phyloP scores from a whole-genome alignment of 2,888 invertebrate species.

The Arctia plantaginis region DNA sequence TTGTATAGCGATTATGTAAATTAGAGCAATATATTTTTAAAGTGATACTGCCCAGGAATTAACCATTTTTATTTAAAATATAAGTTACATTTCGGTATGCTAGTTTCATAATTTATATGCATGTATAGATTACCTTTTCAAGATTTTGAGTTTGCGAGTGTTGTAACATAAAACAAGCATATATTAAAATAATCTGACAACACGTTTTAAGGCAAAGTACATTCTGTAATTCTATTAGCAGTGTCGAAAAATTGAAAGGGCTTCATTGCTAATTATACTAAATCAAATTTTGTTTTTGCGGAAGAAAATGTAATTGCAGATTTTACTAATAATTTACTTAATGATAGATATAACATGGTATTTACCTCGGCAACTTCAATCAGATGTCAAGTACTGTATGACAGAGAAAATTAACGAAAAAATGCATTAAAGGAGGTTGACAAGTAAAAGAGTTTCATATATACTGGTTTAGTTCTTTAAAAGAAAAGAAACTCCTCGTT shows the following conservation, averaged over 20 bases:
- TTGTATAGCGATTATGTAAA: no score
- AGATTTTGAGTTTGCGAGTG: neutral
- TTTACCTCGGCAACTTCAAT: neutral
- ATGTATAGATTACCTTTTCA: slow-evolving; percentile 13
- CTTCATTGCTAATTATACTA: neutral
- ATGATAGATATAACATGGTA: no score
- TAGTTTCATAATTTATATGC: no score
- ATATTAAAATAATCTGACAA: slow-evolving; percentile 34
- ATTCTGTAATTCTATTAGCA: neutral
- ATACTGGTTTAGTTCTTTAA: no score
- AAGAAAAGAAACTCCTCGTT: no score
- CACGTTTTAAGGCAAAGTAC: slow-evolving; percentile 22
- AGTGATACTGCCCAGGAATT: no score
- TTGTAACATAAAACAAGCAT: slow-evolving; percentile 13
- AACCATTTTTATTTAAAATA: no score
- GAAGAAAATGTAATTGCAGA: neutral
- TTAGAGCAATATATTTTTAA: no score
- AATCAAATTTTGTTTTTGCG: neutral
- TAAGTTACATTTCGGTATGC: neutral
- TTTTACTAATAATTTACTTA: neutral
- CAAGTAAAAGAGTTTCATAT: no score
- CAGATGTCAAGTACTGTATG: neutral
- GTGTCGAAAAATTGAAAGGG: slow-evolving; percentile 2
- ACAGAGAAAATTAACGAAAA: no score
- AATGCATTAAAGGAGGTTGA: no score